phyloP scores from a whole-genome alignment of 2,888 invertebrate species.

The Lymantria monacha region DNA sequence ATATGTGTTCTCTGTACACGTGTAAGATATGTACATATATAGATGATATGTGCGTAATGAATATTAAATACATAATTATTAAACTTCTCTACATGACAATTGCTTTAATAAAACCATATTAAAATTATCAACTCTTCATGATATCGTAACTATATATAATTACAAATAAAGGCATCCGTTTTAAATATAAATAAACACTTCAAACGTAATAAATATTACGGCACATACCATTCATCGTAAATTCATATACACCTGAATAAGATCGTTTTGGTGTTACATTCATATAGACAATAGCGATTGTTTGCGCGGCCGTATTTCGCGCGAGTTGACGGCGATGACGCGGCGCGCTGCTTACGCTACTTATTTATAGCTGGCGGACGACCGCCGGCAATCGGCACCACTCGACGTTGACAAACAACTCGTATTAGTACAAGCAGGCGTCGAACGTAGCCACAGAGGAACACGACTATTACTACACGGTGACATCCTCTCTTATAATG shows the following conservation, averaged over 20 bases:
- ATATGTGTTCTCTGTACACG: too few relatives aligned
- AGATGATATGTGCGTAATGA: too few relatives aligned
- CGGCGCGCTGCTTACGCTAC: constrained; percentile 49
- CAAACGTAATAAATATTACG: constrained; percentile 31
- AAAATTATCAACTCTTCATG: too few relatives aligned
- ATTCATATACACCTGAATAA: constrained; percentile 46
- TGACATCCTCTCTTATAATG: constrained; percentile 45
- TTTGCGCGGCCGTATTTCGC: constrained; percentile 40
- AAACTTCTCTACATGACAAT: too few relatives aligned
- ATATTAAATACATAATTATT: too few relatives aligned
- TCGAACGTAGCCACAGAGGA: constrained; percentile 40
- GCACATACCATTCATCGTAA: constrained; percentile 45
- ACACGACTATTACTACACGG: constrained; percentile 48
- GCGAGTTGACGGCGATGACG: constrained; percentile 43
- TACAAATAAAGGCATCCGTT: background rate
- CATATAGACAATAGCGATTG: constrained; percentile 55
- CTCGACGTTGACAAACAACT: constrained; percentile 72
- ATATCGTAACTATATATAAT: too few relatives aligned
- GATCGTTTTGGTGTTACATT: constrained; percentile 36
- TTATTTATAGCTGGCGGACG: constrained; percentile 61
- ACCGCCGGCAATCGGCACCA: constrained; percentile 47
- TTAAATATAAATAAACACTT: constrained; percentile 9
- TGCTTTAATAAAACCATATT: too few relatives aligned
- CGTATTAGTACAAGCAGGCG: constrained; percentile 47
- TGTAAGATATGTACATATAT: too few relatives aligned